Conservation (phyloP, 2,888 invertebrate species). For the Belgica antarctica region DNA sequence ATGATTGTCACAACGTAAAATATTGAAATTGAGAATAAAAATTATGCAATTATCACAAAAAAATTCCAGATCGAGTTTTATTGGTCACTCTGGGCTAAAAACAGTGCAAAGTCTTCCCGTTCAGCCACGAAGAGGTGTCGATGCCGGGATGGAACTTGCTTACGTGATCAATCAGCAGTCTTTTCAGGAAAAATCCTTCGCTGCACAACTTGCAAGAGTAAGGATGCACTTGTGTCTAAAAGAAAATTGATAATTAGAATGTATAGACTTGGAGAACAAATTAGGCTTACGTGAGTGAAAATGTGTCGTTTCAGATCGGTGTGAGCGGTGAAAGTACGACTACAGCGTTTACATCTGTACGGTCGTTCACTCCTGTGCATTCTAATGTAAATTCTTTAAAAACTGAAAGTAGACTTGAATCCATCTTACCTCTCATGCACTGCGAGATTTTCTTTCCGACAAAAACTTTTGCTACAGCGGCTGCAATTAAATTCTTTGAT, state of each 20-base stretch:
- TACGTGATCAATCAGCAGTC: background rate
- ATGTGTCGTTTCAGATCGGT: conserved; percentile 10
- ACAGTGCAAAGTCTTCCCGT: background rate
- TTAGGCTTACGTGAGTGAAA: background rate
- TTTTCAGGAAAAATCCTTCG: background rate
- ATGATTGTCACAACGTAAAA: conserved; percentile 3
- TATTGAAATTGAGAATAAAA: conserved; percentile 23
- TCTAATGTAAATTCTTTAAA: background rate
- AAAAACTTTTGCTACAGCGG: background rate
- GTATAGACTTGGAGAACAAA: background rate
- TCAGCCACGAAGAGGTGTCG: background rate
- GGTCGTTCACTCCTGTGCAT: background rate
- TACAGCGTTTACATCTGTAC: background rate
- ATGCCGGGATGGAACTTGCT: background rate
- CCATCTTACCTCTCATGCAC: background rate
- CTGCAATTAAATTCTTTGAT: background rate
- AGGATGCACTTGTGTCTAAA: background rate
- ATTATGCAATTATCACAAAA: conserved; percentile 27
- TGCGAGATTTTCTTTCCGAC: background rate
- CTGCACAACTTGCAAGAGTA: background rate
- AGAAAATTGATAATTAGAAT: background rate
- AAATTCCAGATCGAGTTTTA: too few relatives aligned
- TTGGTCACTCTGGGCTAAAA: too few relatives aligned
- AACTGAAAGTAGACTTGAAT: background rate
- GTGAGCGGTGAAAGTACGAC: background rate